Percentiles rank a stretch among this genome's conserved stretches.
Conservation (phyloP, 2,113 vertebrate species). For the Alaudala cheleensis region DNA sequence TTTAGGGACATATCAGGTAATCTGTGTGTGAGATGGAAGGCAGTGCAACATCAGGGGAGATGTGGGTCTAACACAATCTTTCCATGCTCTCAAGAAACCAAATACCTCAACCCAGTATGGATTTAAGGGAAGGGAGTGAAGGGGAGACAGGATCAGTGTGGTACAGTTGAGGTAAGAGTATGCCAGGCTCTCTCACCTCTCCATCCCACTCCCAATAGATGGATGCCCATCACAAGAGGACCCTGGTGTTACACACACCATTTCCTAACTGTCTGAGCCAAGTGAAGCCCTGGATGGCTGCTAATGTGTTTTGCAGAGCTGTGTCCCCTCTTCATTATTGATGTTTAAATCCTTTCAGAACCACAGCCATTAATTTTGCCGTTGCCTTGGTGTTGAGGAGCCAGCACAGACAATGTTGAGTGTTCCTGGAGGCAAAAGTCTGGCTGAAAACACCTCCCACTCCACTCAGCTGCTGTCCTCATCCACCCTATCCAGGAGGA, state of each 20-base stretch:
- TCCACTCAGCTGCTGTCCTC: background rate
- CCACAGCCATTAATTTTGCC: background rate
- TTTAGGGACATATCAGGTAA: background rate
- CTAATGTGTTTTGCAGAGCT: background rate
- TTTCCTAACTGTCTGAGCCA: fast-evolving
- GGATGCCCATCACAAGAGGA: background rate
- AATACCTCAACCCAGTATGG: background rate
- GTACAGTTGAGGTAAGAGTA: background rate
- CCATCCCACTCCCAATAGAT: background rate
- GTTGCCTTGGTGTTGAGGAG: background rate
- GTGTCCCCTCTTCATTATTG: background rate
- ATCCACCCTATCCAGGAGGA: fast-evolving
- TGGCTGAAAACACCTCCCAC: background rate
- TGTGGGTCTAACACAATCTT: background rate
- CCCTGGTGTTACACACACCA: fast-evolving
- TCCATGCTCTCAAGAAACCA: background rate
- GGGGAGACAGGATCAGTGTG: background rate
- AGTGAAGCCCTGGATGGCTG: background rate
- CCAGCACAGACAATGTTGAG: background rate
- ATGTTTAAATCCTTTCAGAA: background rate
- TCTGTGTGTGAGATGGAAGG: background rate
- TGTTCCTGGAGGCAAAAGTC: background rate
- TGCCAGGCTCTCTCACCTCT: background rate
- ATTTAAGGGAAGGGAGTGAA: background rate
- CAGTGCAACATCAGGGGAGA: background rate